A percentile compares a stretch with the other conserved stretches of the same genome.
phyloP scores from a whole-genome alignment of 2,113 vertebrate species.

The Chionis minor region DNA sequence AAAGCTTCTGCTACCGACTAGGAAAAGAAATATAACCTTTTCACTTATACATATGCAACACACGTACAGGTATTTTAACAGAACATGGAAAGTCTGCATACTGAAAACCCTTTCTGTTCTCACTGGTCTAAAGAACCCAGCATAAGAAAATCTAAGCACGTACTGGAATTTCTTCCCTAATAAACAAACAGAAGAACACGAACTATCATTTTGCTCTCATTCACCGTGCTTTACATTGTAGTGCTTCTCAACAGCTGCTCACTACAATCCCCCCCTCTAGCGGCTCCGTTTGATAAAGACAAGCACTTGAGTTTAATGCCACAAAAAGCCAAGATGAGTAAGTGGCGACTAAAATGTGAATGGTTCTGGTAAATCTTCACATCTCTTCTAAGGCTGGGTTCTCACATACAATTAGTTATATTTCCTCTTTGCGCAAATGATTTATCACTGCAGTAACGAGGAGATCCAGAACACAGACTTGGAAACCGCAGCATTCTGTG shows the following conservation, averaged over 20 bases:
- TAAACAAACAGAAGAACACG: not conserved
- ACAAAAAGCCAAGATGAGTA: not conserved
- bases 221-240: accelerated
- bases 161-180: not conserved
- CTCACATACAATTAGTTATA: accelerated
- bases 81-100: not conserved
- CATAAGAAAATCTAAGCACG: accelerated
- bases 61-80: accelerated
- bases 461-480: not conserved
- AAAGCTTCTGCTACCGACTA: not conserved
- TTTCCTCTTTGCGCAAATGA: not conserved
- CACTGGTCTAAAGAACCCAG: not conserved
- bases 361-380: not conserved
- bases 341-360: accelerated
- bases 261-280: not conserved
- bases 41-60: not conserved
- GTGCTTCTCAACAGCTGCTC: not conserved
- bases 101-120: not conserved
- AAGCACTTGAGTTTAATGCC: not conserved
- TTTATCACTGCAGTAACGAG: not conserved
- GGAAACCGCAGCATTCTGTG: accelerated
- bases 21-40: not conserved
- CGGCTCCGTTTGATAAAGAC: not conserved
- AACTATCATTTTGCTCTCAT: accelerated
- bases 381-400: not conserved